Evolutionary conservation across 2,888 invertebrate species (phyloP), one percentile per base, ranked within the genome.

Genomic region (Hydraecia micacea): DNA sequence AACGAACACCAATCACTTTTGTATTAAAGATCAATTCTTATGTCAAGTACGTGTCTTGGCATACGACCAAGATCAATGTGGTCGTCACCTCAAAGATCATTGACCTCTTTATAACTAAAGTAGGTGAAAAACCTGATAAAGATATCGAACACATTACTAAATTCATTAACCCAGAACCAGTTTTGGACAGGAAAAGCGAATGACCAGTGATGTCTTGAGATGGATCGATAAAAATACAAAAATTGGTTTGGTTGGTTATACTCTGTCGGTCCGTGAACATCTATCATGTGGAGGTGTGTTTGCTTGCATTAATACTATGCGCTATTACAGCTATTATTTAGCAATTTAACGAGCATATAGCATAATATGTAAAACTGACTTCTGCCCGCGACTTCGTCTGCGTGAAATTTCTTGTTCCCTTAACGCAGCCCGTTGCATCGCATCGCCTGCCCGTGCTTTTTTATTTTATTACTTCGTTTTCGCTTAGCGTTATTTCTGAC

Each of bases 51-150:
- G 73, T 84, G 73, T 65, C 39, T 74, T 79, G 73, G 71, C 79
- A 65, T 74, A n/a, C 15, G 6, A 84, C 73, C 66, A 73, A 79
- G 46, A 63, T 42, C 60, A 73, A 66, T 83, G 32, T 77, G 11
- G 39, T 72, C 25, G 39, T 65, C 63, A 62, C 39, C 28, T 70
- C 46, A 65, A 86, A 79, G 73, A 62, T 87, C n/a, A 84, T 8
- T 79, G 80, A 87, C 60, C 80, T 84, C 52, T 74, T 63, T 68
- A 65, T n/a, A 21, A 63, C 58, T 49, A 46, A 69, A 84, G 42
- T 71, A 86, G 86, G 74, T 66, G 25, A 67, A 67, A 73, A 63
- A 28, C 66, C 66, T 63, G 32, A 70, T 67, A 36, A 63, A 39
- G 63, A n/a, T 39, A 36, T 1, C 13, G 67, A 63, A 8, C 36